These are phyloP conservation scores for Malaclemys terrapin DNA, from an alignment of 2,113 vertebrate genomes.

Conservation along the genomic window DNA sequence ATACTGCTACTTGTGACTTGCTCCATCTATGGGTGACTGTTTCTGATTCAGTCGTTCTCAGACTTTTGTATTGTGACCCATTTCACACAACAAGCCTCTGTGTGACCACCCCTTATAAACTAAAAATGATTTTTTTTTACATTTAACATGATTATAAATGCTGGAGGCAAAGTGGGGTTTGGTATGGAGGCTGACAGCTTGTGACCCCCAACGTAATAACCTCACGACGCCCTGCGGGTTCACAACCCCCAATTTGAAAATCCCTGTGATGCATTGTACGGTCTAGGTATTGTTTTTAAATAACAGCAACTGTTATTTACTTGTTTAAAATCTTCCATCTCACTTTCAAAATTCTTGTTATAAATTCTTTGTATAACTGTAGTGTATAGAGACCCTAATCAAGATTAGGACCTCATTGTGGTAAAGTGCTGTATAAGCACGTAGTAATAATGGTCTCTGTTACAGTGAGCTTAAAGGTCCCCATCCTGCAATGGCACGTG, in stretches of 20 bases:
- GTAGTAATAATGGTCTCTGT: accelerated
- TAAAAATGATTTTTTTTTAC: too few species aligned
- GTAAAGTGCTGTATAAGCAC: background rate
- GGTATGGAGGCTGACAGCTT: too few species aligned
- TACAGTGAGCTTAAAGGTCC: background rate
- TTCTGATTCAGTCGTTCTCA: too few species aligned
- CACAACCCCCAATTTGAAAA: too few species aligned
- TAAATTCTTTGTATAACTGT: accelerated
- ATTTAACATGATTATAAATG: too few species aligned
- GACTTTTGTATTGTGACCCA: too few species aligned
- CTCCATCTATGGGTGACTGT: background rate
- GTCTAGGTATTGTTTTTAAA: background rate
- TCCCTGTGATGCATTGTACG: background rate
- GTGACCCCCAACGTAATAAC: too few species aligned
- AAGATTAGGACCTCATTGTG: accelerated
- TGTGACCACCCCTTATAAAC: too few species aligned
- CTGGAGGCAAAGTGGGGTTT: too few species aligned
- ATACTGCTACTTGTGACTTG: background rate
- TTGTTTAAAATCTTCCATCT: background rate
- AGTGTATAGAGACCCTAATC: too few species aligned
- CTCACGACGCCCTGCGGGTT: too few species aligned
- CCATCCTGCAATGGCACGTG: accelerated
- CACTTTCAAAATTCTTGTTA: background rate
- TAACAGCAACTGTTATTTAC: background rate
- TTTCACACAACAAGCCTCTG: too few species aligned